Evolutionary conservation across 2,113 vertebrate genomes (phyloP).

Genomic region (Oophaga pumilio): DNA sequence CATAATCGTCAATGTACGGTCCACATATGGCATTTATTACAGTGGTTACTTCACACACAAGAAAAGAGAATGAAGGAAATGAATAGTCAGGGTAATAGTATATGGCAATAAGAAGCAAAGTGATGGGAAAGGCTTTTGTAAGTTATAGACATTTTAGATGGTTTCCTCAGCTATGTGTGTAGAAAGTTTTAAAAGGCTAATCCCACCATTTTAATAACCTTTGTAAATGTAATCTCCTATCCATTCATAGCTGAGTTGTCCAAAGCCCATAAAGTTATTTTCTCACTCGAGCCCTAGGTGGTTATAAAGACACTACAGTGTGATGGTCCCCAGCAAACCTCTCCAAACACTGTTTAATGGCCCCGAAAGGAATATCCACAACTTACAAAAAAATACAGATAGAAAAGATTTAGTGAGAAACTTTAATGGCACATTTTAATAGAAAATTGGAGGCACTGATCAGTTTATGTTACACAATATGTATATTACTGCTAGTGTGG

Average conservation of each 20-base stretch:
- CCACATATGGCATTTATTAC: conserved; percentile 25
- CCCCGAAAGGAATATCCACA: not conserved
- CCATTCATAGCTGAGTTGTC: not conserved
- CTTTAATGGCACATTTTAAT: not conserved
- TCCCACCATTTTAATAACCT: not conserved
- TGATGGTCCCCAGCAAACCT: not conserved
- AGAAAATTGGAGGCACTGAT: not conserved
- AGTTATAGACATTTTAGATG: not conserved
- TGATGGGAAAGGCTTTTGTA: not conserved
- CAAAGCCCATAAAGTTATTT: not conserved
- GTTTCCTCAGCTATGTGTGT: not conserved
- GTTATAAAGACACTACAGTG: not conserved
- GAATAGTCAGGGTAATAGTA: conserved; percentile 2
- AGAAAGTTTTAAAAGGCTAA: not conserved
- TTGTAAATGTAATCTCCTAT: not conserved
- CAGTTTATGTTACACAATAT: not conserved
- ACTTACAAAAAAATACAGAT: not conserved
- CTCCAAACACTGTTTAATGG: not conserved
- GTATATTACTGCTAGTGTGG: too few species aligned
- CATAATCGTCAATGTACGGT: not conserved
- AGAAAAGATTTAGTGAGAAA: not conserved
- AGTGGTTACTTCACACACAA: not conserved
- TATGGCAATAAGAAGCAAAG: not conserved
- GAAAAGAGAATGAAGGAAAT: not conserved
- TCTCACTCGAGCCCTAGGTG: not conserved